phyloP scores from a whole-genome alignment of 2,113 vertebrate genomes.

The Muscicapa adusta region DNA sequence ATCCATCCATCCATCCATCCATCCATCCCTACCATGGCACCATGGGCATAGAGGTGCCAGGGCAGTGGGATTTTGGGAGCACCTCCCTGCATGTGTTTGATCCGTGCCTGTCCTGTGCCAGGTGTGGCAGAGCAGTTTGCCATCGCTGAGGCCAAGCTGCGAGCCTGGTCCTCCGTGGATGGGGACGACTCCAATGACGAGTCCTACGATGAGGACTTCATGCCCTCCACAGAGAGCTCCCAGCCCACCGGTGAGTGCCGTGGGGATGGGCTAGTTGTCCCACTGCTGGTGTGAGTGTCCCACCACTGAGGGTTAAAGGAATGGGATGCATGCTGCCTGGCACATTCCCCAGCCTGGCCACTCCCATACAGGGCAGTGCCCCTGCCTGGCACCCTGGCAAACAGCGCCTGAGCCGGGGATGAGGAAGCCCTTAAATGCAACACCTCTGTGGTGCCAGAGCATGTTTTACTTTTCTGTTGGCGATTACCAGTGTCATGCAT shows the following conservation, averaged over 20 bases:
- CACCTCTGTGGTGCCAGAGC: background rate
- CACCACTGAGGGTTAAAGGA: background rate
- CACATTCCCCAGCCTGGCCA: background rate
- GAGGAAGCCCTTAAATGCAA: background rate
- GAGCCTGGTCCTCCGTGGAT: conserved; percentile 95
- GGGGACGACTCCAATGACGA: conserved; percentile 94
- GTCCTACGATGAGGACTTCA: conserved; percentile 92
- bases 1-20: too few species aligned
- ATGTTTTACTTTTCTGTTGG: background rate
- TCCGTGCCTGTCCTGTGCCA: background rate
- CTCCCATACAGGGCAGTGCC: background rate
- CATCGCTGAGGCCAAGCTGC: conserved; percentile 94
- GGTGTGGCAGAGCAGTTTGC: conserved; percentile 90
- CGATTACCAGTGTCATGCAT: accelerated
- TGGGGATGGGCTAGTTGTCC: background rate
- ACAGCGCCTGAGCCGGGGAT: accelerated
- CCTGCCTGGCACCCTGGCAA: background rate
- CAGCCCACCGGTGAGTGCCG: conserved; percentile 75
- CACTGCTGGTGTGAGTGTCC: background rate
- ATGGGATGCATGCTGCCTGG: background rate
- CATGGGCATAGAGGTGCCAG: background rate
- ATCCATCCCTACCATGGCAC: too few species aligned
- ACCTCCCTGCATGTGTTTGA: accelerated
- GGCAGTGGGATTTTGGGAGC: background rate
- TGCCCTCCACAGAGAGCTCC: conserved; percentile 78